phyloP scores from a whole-genome alignment of 1,140 invertebrate genomes.

The Diabrotica undecimpunctata region DNA sequence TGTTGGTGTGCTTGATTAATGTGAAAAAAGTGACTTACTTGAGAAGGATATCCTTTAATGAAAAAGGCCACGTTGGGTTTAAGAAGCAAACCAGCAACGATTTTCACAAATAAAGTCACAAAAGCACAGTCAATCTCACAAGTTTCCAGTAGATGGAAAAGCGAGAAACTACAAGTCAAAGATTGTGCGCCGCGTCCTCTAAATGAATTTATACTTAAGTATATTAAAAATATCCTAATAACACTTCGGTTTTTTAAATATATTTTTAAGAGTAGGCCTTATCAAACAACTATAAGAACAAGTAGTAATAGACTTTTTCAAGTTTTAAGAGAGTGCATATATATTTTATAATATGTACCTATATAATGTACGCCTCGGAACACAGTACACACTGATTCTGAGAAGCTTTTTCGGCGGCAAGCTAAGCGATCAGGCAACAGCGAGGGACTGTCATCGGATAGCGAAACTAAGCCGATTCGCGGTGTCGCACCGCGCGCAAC shows the following conservation, averaged over 20 bases:
- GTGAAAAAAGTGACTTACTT: too few species aligned
- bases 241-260: slow-evolving; percentile 8
- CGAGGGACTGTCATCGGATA: slow-evolving; percentile 43
- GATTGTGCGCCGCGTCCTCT: background rate
- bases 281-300: background rate
- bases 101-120: background rate
- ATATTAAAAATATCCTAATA: background rate
- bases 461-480: slow-evolving; percentile 20
- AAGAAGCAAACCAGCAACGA: background rate
- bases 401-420: slow-evolving; percentile 47
- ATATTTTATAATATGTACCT: slow-evolving; percentile 15
- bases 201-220: background rate
- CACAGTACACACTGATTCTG: slow-evolving; percentile 44
- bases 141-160: background rate
- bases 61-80: too few species aligned
- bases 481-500: slow-evolving; percentile 28
- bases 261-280: slow-evolving; percentile 16
- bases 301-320: slow-evolving; percentile 6
- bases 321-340: slow-evolving; percentile 14
- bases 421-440: slow-evolving; percentile 49
- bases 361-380: slow-evolving; percentile 44
- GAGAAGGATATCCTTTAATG: too few species aligned
- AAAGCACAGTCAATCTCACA: slow-evolving; percentile 2
- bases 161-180: background rate
- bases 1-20: too few species aligned